phyloP scores from a whole-genome alignment of 2,888 invertebrate species.

The Tiphia femorata region DNA sequence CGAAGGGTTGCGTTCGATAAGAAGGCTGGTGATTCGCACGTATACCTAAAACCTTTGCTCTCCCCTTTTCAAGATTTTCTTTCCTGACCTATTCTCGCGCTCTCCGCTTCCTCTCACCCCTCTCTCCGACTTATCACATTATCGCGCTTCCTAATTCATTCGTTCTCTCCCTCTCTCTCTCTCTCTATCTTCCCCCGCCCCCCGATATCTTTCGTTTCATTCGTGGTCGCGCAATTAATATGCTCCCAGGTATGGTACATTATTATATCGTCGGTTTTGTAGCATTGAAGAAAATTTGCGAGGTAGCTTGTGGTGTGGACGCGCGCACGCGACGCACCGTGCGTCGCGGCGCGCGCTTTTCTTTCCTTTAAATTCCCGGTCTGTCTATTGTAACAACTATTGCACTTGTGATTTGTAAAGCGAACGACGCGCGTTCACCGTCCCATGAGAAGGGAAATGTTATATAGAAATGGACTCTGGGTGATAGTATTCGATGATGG shows the following conservation, averaged over 20 bases:
- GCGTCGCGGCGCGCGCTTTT: constrained; percentile 24
- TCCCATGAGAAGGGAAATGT: too few relatives aligned
- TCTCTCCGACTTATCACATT: not conserved
- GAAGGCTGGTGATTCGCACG: too few relatives aligned
- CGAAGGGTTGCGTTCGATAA: too few relatives aligned
- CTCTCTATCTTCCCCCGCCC: too few relatives aligned
- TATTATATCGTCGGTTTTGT: constrained; percentile 26
- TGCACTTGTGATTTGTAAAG: constrained; percentile 67
- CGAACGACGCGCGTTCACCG: constrained; percentile 26
- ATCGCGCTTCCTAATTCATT: too few relatives aligned
- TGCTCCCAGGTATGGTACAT: constrained; percentile 53
- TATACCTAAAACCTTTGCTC: not conserved
- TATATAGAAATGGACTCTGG: too few relatives aligned
- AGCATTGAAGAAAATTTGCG: constrained; percentile 50
- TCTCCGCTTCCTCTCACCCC: not conserved
- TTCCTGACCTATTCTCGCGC: not conserved
- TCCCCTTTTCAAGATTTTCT: not conserved
- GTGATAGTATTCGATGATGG: constrained; percentile 28
- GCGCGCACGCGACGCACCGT: constrained; percentile 2
- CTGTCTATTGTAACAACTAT: constrained; percentile 67
- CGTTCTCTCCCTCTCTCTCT: not conserved
- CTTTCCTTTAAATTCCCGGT: not conserved
- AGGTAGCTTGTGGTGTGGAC: constrained; percentile 56
- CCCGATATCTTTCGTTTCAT: too few relatives aligned
- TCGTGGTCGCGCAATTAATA: too few relatives aligned